Percentiles rank a stretch among this genome's conserved stretches.
Conservation (phyloP, 1,140 invertebrate species). For the Cataglyphis hispanica region DNA sequence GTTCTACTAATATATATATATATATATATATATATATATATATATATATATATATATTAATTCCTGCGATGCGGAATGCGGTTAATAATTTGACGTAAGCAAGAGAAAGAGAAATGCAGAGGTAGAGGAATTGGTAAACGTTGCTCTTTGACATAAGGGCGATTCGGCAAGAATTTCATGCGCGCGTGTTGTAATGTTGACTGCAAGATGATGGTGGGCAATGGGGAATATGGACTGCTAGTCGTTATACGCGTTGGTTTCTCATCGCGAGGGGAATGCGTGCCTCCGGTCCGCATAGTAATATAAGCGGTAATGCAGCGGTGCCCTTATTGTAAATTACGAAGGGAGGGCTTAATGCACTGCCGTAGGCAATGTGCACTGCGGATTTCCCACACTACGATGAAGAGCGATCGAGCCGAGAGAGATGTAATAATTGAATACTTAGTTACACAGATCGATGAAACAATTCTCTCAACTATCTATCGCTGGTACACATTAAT, state of each 20-base stretch:
- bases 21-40: neutral
- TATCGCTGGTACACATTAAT: conserved; percentile 36
- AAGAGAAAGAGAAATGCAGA: neutral
- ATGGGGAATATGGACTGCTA: conserved; percentile 40
- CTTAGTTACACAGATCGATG: conserved; percentile 57
- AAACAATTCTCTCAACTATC: conserved; percentile 46
- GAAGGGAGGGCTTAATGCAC: conserved; percentile 46
- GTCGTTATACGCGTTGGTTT: conserved; percentile 29
- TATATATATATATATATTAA: neutral
- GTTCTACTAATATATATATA: no score
- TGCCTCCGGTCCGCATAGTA: conserved; percentile 41
- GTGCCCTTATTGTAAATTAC: conserved; percentile 59
- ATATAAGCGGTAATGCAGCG: conserved; percentile 46
- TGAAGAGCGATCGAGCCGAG: conserved; percentile 22
- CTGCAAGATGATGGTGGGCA: conserved; percentile 38
- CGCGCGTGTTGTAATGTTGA: conserved; percentile 7
- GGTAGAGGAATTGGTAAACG: conserved; percentile 20
- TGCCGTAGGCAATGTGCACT: conserved; percentile 42
- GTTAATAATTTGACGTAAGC: neutral
- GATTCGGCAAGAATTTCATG: conserved; percentile 38
- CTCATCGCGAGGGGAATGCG: conserved; percentile 57
- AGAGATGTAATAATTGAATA: conserved; percentile 56
- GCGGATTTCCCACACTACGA: conserved; percentile 48
- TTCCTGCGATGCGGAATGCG: neutral
- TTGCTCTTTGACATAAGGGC: conserved; percentile 19